Evolutionary conservation across 2,888 invertebrate species (phyloP).

Genomic region (Cephus pulcher): DNA sequence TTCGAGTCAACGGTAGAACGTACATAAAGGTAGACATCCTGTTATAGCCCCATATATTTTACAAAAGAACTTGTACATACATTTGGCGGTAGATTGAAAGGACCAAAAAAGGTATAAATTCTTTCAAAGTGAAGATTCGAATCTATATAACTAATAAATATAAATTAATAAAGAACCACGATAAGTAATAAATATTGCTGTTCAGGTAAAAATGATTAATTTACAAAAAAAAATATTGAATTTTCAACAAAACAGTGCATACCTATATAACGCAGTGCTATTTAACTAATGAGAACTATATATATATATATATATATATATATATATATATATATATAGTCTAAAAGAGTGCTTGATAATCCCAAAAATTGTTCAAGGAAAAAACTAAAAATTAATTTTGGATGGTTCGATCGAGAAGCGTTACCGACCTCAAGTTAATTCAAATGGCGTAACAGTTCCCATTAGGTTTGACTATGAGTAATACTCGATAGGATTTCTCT

Average conservation of each 20-base stretch:
- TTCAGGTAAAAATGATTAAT: not conserved
- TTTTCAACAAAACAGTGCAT: not conserved
- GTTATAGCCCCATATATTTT: not conserved
- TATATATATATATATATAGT: not conserved
- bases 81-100: not conserved
- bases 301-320: too few relatives aligned
- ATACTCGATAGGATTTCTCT: not conserved
- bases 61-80: not conserved
- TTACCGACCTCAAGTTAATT: not conserved
- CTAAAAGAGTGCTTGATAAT: not conserved
- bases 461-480: not conserved
- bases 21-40: not conserved
- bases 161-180: not conserved
- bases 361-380: not conserved
- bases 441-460: not conserved
- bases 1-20: slow-evolving; percentile 1
- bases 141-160: not conserved
- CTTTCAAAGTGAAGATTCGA: not conserved
- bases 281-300: not conserved
- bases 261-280: not conserved
- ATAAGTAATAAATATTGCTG: not conserved
- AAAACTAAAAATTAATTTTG: not conserved
- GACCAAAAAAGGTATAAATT: not conserved
- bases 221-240: not conserved
- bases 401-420: not conserved